Evolutionary conservation across 2,113 vertebrate genomes (phyloP), one percentile per base, ranked within the genome.

Genomic region (Callopanchax toddi): DNA sequence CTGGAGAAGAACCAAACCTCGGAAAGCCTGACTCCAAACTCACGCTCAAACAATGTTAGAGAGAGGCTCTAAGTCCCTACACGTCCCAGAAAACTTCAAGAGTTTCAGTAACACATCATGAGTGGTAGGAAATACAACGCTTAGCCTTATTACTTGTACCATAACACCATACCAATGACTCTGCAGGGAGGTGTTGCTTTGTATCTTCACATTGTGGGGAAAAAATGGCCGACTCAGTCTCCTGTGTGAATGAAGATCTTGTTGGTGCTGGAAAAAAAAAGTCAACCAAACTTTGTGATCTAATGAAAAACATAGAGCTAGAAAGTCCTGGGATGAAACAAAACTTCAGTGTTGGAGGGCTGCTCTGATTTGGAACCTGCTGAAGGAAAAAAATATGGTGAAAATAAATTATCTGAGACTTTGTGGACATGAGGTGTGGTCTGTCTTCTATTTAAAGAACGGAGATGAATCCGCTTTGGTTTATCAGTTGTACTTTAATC

Each of bases 1-100:
- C 25, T 71, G 77, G 79, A 78, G 39, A 17, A 55, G 4, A 65
- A 57, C 51, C 8, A 77, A 60, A 59, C 46, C 68, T 40, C 37
- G 42, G 36, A 62, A 68, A 67, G 59, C 16, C 54, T 71, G 71
- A 6, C 53, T 58, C 32, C 18, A 46, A 60, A 58, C 34, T 18
- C 42, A 46, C 0, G 16, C 50, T 50, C 51, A 37, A 77, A 48
- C 16, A 17, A 70, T 60, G 54, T 52, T 55, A 44, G 29, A 52
- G 34, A 40, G 46, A 54, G 49, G 51, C 13, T 34, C 16, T 65
- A 36, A 10, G 0, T 13, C 37, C 36, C 25, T 36, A n/a, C n/a
- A 25, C 20, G 1, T 37, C 32, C 34, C 20, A 22, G 51, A 21
- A 43, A 63, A 71, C 46, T 44, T 11, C 2, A 36, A 2, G 20